Percentiles rank a stretch among this genome's conserved stretches.
Conservation (phyloP, 1,140 invertebrate species). For the Zaprionus davidi region DNA sequence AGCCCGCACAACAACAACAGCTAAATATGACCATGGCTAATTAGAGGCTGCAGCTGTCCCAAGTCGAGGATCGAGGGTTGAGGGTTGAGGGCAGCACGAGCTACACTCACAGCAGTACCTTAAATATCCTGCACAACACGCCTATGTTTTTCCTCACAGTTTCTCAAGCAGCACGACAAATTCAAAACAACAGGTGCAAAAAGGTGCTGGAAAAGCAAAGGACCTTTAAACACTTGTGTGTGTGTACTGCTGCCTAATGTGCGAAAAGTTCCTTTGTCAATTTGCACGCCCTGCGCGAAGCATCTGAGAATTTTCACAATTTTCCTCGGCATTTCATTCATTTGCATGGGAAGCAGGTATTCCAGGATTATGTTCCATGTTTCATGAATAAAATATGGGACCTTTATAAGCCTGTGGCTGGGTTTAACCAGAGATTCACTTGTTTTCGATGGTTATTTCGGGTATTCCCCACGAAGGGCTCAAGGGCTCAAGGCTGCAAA, state of each 20-base stretch:
- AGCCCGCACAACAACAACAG: conserved; percentile 13
- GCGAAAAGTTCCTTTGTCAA: conserved; percentile 80
- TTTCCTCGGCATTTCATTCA: conserved; percentile 59
- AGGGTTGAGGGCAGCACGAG: conserved; percentile 63
- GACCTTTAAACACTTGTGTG: background rate
- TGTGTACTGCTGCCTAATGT: conserved; percentile 66
- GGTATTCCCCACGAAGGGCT: conserved; percentile 12
- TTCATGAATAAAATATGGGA: conserved; percentile 50
- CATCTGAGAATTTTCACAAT: conserved; percentile 16
- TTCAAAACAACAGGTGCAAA: conserved; percentile 72
- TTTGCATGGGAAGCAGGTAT: conserved; percentile 56
- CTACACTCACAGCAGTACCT: conserved; percentile 63
- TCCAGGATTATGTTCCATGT: conserved; percentile 40
- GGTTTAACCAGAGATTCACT: conserved; percentile 55
- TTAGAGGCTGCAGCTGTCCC: conserved; percentile 50
- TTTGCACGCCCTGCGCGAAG: conserved; percentile 61
- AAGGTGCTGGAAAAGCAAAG: conserved; percentile 20
- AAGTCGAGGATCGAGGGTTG: conserved; percentile 32
- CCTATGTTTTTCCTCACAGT: conserved; percentile 28
- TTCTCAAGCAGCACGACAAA: conserved; percentile 62
- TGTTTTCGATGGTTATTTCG: conserved; percentile 47
- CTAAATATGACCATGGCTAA: conserved; percentile 52
- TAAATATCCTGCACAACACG: conserved; percentile 31
- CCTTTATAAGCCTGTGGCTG: conserved; percentile 26
- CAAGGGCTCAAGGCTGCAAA: conserved; percentile 13